Percentiles rank a stretch among this genome's conserved stretches.
These are phyloP conservation scores for Theonella swinhoei DNA, from an alignment of 37 sponge, comb jelly and placozoan genomes.

Conservation along the genomic window DNA sequence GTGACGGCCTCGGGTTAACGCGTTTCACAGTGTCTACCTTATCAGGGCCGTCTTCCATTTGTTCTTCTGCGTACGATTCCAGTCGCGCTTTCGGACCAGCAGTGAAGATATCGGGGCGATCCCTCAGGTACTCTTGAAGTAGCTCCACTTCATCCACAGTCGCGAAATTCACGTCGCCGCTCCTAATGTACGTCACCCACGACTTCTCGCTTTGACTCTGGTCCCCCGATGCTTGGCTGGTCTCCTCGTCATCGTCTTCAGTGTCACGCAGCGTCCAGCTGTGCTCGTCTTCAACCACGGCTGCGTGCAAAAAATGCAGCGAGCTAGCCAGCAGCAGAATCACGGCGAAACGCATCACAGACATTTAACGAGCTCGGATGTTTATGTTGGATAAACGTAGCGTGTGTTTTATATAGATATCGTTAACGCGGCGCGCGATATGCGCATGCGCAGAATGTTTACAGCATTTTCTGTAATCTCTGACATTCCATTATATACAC, in stretches of 20 bases:
- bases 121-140: not conserved
- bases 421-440: too few relatives aligned
- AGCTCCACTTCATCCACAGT: not conserved
- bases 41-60: conserved; percentile 34
- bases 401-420: too few relatives aligned
- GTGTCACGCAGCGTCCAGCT: not conserved
- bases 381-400: too few relatives aligned
- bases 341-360: too few relatives aligned
- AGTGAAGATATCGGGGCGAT: not conserved
- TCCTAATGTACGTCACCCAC: not conserved
- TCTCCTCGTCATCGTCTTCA: not conserved
- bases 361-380: too few relatives aligned
- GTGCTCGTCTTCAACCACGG: not conserved
- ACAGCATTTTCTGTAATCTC: too few relatives aligned
- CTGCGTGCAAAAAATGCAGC: too few relatives aligned
- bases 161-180: not conserved
- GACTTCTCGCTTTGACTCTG: not conserved
- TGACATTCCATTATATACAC: too few relatives aligned
- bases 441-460: too few relatives aligned
- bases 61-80: not conserved
- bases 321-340: too few relatives aligned
- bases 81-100: not conserved
- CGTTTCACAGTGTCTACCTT: not conserved
- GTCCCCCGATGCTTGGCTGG: not conserved
- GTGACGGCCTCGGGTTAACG: not conserved